Percentiles rank a stretch among this genome's conserved stretches.
phyloP scores from a whole-genome alignment of 1,140 invertebrate species.

The Megalopta genalis region DNA sequence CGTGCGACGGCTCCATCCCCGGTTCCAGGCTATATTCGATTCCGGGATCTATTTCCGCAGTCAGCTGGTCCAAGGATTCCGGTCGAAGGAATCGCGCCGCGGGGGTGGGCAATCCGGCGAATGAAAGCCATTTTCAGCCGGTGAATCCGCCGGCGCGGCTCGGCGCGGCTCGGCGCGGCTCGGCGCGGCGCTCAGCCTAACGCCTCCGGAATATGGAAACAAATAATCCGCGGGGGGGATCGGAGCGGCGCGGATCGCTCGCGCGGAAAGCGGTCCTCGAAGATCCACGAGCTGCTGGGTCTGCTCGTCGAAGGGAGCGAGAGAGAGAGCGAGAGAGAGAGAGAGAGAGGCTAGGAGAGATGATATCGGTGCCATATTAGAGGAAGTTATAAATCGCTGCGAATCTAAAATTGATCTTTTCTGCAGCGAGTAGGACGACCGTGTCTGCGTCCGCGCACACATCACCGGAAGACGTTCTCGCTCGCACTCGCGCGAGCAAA shows the following conservation, averaged over 20 bases:
- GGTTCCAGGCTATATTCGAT: neutral
- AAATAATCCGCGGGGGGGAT: constrained; percentile 41
- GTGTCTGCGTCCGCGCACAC: constrained; percentile 20
- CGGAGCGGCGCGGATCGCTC: constrained; percentile 51
- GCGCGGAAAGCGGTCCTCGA: constrained; percentile 47
- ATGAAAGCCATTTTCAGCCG: constrained; percentile 47
- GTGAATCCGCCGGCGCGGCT: constrained; percentile 12
- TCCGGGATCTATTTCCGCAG: constrained; percentile 35
- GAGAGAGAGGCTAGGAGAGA: constrained; percentile 53
- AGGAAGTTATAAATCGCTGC: constrained; percentile 80
- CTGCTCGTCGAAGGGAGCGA: neutral
- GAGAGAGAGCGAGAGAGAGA: neutral
- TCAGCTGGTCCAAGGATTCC: constrained; percentile 38
- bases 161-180: no score
- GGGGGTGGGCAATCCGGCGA: constrained; percentile 17
- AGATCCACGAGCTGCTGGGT: constrained; percentile 45
- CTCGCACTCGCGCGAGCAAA: constrained; percentile 14
- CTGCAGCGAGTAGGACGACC: constrained; percentile 60
- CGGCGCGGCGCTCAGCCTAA: constrained; percentile 23
- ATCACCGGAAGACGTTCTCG: constrained; percentile 26
- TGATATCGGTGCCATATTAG: constrained; percentile 79
- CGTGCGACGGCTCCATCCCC: neutral
- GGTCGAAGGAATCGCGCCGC: constrained; percentile 2
- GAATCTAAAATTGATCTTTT: constrained; percentile 81
- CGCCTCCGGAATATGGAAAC: constrained; percentile 39